phyloP scores from a whole-genome alignment of 1,140 invertebrate species.

The Leptopilina boulardi region DNA sequence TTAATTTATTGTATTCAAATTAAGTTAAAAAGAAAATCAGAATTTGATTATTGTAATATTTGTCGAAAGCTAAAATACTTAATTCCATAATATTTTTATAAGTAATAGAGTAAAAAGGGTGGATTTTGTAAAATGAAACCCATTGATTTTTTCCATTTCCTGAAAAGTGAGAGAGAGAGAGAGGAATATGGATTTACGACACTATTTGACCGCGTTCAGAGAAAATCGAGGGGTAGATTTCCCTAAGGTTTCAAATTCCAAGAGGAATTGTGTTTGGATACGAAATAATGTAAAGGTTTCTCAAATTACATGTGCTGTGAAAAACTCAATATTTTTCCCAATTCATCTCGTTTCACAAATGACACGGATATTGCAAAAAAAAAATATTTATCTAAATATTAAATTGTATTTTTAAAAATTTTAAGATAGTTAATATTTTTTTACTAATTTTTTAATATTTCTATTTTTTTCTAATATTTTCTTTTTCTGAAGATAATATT shows the following conservation, averaged over 20 bases:
- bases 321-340: not conserved
- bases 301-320: conserved; percentile 5
- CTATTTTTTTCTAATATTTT: too few species aligned
- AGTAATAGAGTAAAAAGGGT: not conserved
- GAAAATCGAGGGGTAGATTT: conserved; percentile 14
- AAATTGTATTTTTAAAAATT: too few species aligned
- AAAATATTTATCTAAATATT: not conserved
- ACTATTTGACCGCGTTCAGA: conserved; percentile 19
- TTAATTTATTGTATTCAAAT: too few species aligned
- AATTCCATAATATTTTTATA: not conserved
- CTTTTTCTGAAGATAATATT: not conserved
- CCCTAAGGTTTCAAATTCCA: conserved; percentile 22
- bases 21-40: not conserved
- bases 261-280: conserved; percentile 22
- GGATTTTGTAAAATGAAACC: conserved; percentile 13
- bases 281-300: conserved; percentile 29
- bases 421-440: too few species aligned
- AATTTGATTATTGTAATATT: not conserved
- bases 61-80: not conserved
- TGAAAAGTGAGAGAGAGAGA: not conserved
- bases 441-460: too few species aligned
- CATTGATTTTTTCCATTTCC: conserved; percentile 8
- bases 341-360: conserved; percentile 14
- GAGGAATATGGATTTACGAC: not conserved
- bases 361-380: not conserved